These are phyloP conservation scores for Sinelater perroti DNA, from an alignment of 2,888 invertebrate species.

Conservation along the genomic window DNA sequence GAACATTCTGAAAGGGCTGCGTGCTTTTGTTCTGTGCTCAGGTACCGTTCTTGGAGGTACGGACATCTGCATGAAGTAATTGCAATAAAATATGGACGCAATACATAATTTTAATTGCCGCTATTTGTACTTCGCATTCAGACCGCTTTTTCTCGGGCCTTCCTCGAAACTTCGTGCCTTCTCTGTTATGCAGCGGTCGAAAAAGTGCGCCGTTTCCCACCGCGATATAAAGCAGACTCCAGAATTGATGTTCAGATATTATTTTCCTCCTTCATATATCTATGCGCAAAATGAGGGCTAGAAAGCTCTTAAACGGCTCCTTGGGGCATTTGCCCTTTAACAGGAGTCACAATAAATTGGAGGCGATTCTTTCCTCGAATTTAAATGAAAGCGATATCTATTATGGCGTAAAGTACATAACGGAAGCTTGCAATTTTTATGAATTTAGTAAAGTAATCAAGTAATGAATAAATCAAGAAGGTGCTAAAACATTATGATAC, in stretches of 20 bases:
- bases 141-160: conserved; percentile 1
- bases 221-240: conserved; percentile 16
- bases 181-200: conserved; percentile 1
- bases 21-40: not conserved
- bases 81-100: conserved; percentile 16
- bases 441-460: no score
- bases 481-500: no score
- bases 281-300: conserved; percentile 24
- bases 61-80: conserved; percentile 2
- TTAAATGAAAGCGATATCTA: conserved; percentile 25
- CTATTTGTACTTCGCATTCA: conserved; percentile 18
- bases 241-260: conserved; percentile 23
- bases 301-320: conserved; percentile 27
- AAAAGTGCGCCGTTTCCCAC: conserved; percentile 5
- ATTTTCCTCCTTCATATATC: conserved; percentile 23
- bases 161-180: not conserved
- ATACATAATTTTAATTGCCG: conserved; percentile 20
- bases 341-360: conserved; percentile 24
- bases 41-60: no score
- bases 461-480: no score
- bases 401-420: conserved; percentile 15
- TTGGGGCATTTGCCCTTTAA: conserved; percentile 25
- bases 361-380: conserved; percentile 24
- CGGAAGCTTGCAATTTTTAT: no score
- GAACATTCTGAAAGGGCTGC: no score